A percentile compares a stretch with the other conserved stretches of the same genome.
Evolutionary conservation across 2,797 vertebrate species (phyloP).

Genomic region (Karalla daura): DNA sequence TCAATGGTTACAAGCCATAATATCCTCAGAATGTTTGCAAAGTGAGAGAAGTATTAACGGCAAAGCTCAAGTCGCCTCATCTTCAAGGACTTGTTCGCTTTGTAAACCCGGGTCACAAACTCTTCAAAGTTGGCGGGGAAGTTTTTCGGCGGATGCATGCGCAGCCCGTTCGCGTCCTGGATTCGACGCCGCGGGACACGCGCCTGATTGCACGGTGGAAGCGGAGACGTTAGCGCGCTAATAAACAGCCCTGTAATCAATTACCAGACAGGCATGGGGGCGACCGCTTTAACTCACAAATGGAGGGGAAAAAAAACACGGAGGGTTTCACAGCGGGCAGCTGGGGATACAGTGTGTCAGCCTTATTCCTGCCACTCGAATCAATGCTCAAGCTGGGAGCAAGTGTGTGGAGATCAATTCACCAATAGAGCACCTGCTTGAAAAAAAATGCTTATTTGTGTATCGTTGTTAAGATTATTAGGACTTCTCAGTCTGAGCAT

Average conservation of each 20-base stretch:
- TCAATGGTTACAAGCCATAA: constrained; percentile 54
- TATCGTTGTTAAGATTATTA: background rate
- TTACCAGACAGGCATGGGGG: constrained; percentile 39
- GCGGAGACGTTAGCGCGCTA: constrained; percentile 48
- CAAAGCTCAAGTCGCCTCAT: constrained; percentile 45
- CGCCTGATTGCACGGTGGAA: constrained; percentile 28
- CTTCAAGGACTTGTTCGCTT: constrained; percentile 54
- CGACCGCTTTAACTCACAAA: constrained; percentile 39
- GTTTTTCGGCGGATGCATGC: background rate
- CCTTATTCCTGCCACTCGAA: constrained; percentile 26
- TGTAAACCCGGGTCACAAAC: constrained; percentile 48
- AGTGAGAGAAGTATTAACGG: constrained; percentile 49
- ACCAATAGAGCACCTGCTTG: background rate
- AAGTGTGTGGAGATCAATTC: constrained; percentile 19
- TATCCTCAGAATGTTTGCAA: constrained; percentile 68
- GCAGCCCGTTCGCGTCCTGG: background rate
- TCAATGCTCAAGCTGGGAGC: constrained; percentile 30
- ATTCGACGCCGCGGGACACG: constrained; percentile 11
- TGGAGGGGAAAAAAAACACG: background rate
- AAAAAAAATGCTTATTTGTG: background rate
- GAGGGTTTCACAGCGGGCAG: constrained; percentile 29
- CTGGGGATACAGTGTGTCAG: constrained; percentile 11
- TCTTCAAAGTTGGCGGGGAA: constrained; percentile 42
- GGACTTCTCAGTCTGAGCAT: background rate
- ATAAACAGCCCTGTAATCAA: constrained; percentile 49